Evolutionary conservation across 2,113 vertebrate genomes (phyloP).

Genomic region (Cromileptes altivelis): DNA sequence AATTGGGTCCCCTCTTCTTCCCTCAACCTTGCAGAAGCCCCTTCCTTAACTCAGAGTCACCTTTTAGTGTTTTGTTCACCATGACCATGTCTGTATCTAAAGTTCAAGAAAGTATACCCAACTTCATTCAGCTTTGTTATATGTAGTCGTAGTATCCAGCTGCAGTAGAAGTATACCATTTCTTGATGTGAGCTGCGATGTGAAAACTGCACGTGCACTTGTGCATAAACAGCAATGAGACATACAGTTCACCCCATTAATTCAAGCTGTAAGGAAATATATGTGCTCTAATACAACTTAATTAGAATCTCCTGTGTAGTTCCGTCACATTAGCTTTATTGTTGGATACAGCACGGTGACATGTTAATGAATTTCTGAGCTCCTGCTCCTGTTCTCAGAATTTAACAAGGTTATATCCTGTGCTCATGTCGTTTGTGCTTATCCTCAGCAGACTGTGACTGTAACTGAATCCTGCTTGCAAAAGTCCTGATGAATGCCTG

Average conservation of each 20-base stretch:
- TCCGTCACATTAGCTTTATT: conserved; percentile 21
- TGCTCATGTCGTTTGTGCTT: conserved; percentile 29
- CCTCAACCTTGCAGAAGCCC: not conserved
- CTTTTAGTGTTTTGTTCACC: not conserved
- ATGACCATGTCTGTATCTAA: not conserved
- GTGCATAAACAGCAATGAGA: conserved; percentile 22
- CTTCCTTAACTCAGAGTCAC: no score
- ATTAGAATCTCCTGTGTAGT: conserved; percentile 16
- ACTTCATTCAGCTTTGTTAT: no score
- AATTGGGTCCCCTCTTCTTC: not conserved
- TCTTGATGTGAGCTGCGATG: not conserved
- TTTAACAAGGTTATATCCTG: conserved; percentile 27
- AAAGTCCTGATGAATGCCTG: conserved; percentile 34
- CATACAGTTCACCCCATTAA: not conserved
- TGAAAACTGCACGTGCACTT: conserved; percentile 9
- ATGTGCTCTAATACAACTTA: not conserved
- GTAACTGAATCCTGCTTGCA: conserved; percentile 23
- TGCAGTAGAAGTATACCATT: not conserved
- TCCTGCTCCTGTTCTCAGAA: conserved; percentile 9
- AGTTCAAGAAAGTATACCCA: not conserved
- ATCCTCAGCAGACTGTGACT: conserved; percentile 36
- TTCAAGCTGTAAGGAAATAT: conserved; percentile 6
- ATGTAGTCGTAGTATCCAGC: not conserved
- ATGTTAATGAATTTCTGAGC: conserved; percentile 21
- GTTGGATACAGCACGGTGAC: not conserved